These are phyloP conservation scores for Orycteropus afer DNA, from an alignment of 2,113 vertebrate species.

Conservation along the genomic window DNA sequence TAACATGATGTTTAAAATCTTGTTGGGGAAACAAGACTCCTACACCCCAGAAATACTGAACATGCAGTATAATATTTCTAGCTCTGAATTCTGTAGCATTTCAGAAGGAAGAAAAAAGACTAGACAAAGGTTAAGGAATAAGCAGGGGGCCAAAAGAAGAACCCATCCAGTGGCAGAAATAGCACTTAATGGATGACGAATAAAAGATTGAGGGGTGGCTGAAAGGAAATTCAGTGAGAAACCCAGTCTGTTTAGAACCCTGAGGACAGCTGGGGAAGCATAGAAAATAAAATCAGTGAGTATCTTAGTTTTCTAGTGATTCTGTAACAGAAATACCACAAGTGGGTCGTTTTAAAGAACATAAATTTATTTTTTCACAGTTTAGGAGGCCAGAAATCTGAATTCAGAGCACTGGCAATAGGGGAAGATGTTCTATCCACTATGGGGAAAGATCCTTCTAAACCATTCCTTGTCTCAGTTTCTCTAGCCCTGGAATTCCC, in stretches of 20 bases:
- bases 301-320: not conserved
- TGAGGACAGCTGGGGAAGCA: not conserved
- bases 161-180: not conserved
- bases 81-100: not conserved
- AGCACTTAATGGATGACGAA: accelerated
- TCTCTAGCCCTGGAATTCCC: not conserved
- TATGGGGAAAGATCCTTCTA: not conserved
- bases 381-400: not conserved
- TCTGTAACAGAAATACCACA: not conserved
- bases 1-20: accelerated
- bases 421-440: not conserved
- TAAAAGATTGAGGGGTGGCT: not conserved
- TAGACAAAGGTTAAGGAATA: not conserved
- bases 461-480: not conserved
- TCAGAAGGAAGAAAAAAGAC: not conserved
- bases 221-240: not conserved
- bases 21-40: not conserved
- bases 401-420: not conserved
- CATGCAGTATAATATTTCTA: accelerated
- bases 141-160: not conserved
- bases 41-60: not conserved
- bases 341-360: not conserved
- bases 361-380: not conserved
- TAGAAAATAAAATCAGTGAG: not conserved
- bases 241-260: not conserved